Percentiles rank a stretch among this genome's conserved stretches.
These are phyloP conservation scores for Lucifuga dentata DNA, from an alignment of 2,113 vertebrate species.

Conservation along the genomic window DNA sequence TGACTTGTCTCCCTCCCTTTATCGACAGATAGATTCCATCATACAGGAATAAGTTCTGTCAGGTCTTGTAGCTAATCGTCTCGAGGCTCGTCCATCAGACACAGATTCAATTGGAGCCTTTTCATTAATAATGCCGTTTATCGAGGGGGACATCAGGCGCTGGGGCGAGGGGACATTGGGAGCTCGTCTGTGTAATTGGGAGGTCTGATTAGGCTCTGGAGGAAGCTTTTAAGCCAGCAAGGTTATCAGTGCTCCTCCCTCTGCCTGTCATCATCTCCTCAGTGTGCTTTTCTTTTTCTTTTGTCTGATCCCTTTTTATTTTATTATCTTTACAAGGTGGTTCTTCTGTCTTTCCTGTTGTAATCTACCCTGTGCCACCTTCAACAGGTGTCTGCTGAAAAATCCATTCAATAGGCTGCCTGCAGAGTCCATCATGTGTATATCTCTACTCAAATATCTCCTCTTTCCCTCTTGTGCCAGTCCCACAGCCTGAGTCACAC, in stretches of 20 bases:
- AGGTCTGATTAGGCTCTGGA: constrained; percentile 80
- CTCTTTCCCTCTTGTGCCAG: constrained; percentile 19
- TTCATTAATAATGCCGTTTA: constrained; percentile 88
- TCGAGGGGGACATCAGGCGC: constrained; percentile 79
- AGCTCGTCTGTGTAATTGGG: constrained; percentile 82
- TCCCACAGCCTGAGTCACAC: constrained; percentile 3
- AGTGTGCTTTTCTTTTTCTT: constrained; percentile 46
- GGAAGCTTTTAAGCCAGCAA: constrained; percentile 85
- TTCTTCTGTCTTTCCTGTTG: constrained; percentile 24
- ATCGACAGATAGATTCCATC: constrained; percentile 68
- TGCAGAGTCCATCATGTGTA: neutral
- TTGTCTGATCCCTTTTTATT: constrained; percentile 63
- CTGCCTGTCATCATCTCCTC: constrained; percentile 77
- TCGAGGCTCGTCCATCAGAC: constrained; percentile 77
- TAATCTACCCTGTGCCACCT: constrained; percentile 17
- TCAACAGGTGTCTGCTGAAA: constrained; percentile 60
- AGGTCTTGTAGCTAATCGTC: constrained; percentile 74
- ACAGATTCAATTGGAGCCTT: constrained; percentile 83
- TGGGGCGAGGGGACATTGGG: constrained; percentile 60
- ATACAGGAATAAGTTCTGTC: constrained; percentile 69
- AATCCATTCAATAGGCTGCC: constrained; percentile 18
- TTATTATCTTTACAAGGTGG: constrained; percentile 54
- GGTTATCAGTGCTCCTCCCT: constrained; percentile 83
- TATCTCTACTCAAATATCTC: constrained; percentile 1
- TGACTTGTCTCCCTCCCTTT: constrained; percentile 56